Percentiles rank a stretch among this genome's conserved stretches.
Conservation (phyloP, 92 coral and sea anemone genomes). For the Micromussa lordhowensis region DNA sequence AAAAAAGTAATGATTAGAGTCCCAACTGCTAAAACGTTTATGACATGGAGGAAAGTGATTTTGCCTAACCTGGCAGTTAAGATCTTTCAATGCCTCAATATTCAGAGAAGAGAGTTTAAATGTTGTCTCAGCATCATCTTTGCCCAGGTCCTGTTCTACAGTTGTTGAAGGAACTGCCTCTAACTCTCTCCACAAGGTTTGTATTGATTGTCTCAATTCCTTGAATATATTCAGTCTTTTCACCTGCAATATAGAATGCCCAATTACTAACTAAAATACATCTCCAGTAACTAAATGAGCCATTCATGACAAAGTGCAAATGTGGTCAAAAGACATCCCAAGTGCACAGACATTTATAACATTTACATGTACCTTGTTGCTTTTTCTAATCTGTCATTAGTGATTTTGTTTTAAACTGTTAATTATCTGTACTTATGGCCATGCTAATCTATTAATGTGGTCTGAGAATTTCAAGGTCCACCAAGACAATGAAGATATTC, state of each 20-base stretch:
- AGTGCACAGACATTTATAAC: neutral
- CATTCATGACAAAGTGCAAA: neutral
- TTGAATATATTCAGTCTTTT: constrained; percentile 79
- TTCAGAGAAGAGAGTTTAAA: constrained; percentile 83
- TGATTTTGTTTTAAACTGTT: no score
- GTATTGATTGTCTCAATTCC: constrained; percentile 63
- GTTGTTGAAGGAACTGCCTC: constrained; percentile 78
- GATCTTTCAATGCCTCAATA: constrained; percentile 71
- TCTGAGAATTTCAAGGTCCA: neutral
- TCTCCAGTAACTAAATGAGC: neutral
- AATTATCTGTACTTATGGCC: neutral
- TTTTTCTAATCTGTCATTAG: no score
- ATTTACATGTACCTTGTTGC: no score
- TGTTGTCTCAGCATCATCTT: constrained; percentile 68
- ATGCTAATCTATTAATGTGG: neutral
- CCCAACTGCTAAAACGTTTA: neutral
- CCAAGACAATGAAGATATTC: neutral
- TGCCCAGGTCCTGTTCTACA: constrained; percentile 74
- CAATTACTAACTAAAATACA: neutral
- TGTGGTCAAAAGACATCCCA: neutral
- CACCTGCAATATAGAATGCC: constrained; percentile 42
- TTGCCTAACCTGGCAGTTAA: constrained; percentile 72
- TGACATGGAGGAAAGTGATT: neutral
- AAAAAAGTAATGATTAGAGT: neutral
- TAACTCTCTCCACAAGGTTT: constrained; percentile 78